Conservation (phyloP, 2,113 vertebrate genomes). For the Leuciscus idus region DNA sequence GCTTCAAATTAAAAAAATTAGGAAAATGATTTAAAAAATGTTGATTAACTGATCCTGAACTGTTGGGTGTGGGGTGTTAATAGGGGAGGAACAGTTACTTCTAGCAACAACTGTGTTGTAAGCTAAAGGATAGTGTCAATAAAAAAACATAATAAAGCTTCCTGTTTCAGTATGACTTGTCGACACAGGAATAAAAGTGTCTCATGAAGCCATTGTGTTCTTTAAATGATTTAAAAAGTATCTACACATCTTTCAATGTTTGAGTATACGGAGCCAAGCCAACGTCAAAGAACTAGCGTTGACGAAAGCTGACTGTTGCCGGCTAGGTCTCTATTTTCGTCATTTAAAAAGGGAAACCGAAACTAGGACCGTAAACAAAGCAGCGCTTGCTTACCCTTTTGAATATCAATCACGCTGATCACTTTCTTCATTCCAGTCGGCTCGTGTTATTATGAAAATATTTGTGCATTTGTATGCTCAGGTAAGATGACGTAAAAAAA, state of each 20-base stretch:
- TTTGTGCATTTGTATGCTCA: too few species aligned
- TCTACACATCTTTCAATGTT: not conserved
- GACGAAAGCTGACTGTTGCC: too few species aligned
- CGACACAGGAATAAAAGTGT: not conserved
- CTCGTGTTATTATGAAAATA: too few species aligned
- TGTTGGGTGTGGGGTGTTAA: not conserved
- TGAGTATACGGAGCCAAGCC: too few species aligned
- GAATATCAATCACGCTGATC: too few species aligned
- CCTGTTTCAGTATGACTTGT: not conserved
- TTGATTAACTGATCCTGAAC: not conserved
- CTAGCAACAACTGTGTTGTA: not conserved
- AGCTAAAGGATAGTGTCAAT: not conserved
- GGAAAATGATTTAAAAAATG: not conserved
- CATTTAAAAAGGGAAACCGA: too few species aligned
- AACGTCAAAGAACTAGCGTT: too few species aligned
- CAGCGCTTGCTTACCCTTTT: too few species aligned
- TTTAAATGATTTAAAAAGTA: not conserved
- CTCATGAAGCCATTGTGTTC: not conserved
- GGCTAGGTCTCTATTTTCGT: too few species aligned
- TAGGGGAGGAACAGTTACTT: not conserved
- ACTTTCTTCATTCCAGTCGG: too few species aligned
- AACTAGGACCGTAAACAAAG: too few species aligned
- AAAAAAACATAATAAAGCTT: not conserved
- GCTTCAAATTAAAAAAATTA: not conserved
- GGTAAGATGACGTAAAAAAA: too few species aligned